These are phyloP conservation scores for Pituophis catenifer DNA, from an alignment of 2,113 vertebrate species.

Conservation along the genomic window DNA sequence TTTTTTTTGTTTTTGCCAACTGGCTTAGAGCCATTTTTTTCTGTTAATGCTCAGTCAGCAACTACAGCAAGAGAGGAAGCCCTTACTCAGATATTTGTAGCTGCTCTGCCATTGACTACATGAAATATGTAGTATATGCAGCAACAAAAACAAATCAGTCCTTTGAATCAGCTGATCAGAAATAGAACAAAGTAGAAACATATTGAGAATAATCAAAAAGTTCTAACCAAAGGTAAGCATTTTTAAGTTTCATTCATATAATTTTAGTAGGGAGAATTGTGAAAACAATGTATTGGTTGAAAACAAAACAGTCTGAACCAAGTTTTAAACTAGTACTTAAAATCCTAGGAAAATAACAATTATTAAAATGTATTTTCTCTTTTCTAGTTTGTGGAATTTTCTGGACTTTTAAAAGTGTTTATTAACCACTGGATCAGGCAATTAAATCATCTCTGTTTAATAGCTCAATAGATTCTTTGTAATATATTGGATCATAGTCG, in stretches of 20 bases:
- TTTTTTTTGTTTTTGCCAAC: conserved; percentile 69
- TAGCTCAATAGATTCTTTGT: background rate
- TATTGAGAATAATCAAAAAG: background rate
- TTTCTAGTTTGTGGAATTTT: background rate
- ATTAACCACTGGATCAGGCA: background rate
- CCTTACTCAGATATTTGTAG: conserved; percentile 56
- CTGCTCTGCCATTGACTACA: conserved; percentile 57
- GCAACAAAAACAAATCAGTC: conserved; percentile 53
- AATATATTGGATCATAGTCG: background rate
- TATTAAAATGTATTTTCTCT: background rate
- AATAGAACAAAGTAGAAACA: conserved; percentile 23
- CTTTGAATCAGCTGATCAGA: conserved; percentile 58
- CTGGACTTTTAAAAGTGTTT: background rate
- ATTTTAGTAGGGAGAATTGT: conserved; percentile 1
- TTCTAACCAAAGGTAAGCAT: background rate
- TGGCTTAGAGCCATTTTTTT: conserved; percentile 75
- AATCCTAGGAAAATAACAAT: background rate
- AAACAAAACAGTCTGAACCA: background rate
- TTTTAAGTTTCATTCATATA: background rate
- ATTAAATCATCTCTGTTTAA: background rate
- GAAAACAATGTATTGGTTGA: background rate
- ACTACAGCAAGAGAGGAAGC: conserved; percentile 65
- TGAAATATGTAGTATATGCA: conserved; percentile 64
- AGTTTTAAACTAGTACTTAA: conserved; percentile 8
- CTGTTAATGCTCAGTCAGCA: conserved; percentile 72